Evolutionary conservation across 2,888 invertebrate species (phyloP), one percentile per base, ranked within the genome.

Genomic region (Drosophila pegasa): DNA sequence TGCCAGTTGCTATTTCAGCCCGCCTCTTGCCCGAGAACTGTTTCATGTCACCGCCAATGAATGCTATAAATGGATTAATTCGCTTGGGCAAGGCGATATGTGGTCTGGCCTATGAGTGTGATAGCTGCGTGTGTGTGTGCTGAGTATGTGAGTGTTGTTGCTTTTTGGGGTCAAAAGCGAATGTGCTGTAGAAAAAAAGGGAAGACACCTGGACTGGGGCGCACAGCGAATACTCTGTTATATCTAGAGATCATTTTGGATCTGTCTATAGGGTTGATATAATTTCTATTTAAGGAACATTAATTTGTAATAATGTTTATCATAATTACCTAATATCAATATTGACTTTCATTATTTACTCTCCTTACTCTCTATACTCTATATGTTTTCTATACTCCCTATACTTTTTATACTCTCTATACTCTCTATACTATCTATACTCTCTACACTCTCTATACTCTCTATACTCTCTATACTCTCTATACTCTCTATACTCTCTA

Each of bases 61-160:
- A 83, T 82, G 87, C 84, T 84, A 86, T 80, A 87, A 83, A 83
- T 80, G 82, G 87, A 86, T 83, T 83, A 87, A 83, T 83, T 83
- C 87, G 84, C 76, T 72, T 78, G 87, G 85, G 70, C 79, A 67
- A 51, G 69, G 73, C 71, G 69, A 63, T 58, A 66, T 65, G 55
- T 62, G 60, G 61, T 59, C 52, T 56, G 51, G 51, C 57, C 47
- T 59, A 29, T 56, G 35, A 45, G 33, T 35, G 48, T 60, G 35
- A 31, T 55, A 37, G 8, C 18, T 41, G 50, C 29, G 38, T 61
- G 50, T 57, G 27, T 48, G 33, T 71, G 56, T 6, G 41, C 29
- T 9, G 40, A 25, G 29, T 20, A 10, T 14, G 35, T 37, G 29
- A 52, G 56, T 62, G 63, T 62, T 60, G 29, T 22, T 29, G 38